A percentile compares a stretch with the other conserved stretches of the same genome.
Conservation (phyloP, 2,113 vertebrate species). For the Himantopus leucocephalus region DNA sequence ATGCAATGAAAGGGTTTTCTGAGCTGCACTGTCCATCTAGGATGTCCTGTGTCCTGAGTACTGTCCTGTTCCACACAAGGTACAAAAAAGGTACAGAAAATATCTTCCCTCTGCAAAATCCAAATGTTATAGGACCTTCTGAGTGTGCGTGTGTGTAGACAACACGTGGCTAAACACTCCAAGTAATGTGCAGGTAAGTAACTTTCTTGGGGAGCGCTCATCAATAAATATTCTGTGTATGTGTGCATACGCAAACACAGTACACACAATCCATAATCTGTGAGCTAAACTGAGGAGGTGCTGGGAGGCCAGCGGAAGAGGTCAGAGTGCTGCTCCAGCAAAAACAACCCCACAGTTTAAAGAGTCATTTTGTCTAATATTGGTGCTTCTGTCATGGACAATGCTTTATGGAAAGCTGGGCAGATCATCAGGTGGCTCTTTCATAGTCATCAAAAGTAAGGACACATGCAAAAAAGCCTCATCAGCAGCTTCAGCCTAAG, state of each 20-base stretch:
- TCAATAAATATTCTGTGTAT: not conserved
- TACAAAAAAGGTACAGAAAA: not conserved
- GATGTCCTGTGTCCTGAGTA: not conserved
- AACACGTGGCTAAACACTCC: not conserved
- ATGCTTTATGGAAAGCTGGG: not conserved
- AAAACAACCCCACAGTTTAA: not conserved
- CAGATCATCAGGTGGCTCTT: not conserved
- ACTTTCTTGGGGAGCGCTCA: not conserved
- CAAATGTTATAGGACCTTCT: not conserved
- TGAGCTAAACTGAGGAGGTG: not conserved
- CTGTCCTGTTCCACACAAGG: not conserved
- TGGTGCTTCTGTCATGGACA: not conserved
- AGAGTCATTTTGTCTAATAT: not conserved
- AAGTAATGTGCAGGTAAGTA: not conserved
- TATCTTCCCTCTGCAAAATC: not conserved
- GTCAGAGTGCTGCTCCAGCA: not conserved
- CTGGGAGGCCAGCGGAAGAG: not conserved
- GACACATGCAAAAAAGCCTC: not conserved
- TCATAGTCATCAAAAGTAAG: not conserved
- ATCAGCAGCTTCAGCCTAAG: not conserved
- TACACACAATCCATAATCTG: not conserved
- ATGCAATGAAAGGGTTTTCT: not conserved
- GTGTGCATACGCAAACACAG: not conserved
- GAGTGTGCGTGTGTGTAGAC: not conserved
- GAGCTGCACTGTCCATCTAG: not conserved